These are phyloP conservation scores for Pogonophryne albipinna DNA, from an alignment of 2,797 vertebrate genomes.

Conservation along the genomic window DNA sequence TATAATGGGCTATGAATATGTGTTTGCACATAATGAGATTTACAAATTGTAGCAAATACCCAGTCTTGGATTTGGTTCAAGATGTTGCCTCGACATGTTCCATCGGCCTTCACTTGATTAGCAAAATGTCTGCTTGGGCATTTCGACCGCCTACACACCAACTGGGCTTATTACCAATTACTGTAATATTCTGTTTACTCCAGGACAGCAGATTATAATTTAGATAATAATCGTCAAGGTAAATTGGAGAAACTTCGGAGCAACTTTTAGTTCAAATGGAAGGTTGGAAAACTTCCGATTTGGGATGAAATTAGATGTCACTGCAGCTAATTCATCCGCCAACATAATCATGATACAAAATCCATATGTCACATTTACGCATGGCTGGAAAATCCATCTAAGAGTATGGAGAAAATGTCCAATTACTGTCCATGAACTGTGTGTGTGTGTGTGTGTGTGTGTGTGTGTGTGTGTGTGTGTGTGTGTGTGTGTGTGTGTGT, in stretches of 20 bases:
- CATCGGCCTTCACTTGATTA: slow-evolving; percentile 19
- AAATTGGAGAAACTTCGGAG: slow-evolving; percentile 2
- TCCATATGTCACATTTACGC: slow-evolving; percentile 1
- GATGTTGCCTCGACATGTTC: slow-evolving; percentile 46
- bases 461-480: neutral
- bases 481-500: neutral
- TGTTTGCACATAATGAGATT: slow-evolving; percentile 54
- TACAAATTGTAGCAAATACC: slow-evolving; percentile 53
- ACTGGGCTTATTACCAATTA: slow-evolving; percentile 14
- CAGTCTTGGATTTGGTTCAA: slow-evolving; percentile 42
- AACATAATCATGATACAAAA: slow-evolving; percentile 10
- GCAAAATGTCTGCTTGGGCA: slow-evolving; percentile 42
- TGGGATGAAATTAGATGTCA: slow-evolving; percentile 42
- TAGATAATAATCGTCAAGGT: neutral
- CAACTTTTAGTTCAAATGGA: slow-evolving; percentile 7
- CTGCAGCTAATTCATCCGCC: slow-evolving; percentile 30
- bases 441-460: neutral
- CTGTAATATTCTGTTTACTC: neutral
- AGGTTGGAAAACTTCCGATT: neutral
- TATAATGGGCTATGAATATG: slow-evolving; percentile 47
- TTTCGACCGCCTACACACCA: slow-evolving; percentile 19
- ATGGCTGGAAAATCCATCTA: neutral
- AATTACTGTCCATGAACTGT: slow-evolving; percentile 3
- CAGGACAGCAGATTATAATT: neutral
- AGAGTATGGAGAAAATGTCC: slow-evolving; percentile 1